Percentiles rank a stretch among this genome's conserved stretches.
Conservation (phyloP, 2,797 vertebrate species). For the Sibirionetta formosa region DNA sequence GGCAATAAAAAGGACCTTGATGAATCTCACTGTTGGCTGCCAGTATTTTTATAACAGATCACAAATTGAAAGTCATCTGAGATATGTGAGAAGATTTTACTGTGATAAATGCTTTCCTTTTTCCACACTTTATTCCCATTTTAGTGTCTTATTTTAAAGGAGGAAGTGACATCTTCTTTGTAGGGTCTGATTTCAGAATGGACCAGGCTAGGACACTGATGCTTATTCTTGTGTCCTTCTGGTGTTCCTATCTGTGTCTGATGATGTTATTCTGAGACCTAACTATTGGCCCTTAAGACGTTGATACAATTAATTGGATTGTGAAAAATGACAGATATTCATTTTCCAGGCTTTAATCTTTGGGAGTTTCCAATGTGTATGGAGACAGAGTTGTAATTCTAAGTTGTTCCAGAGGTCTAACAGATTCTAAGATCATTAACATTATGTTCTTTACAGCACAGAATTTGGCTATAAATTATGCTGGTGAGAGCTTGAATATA, state of each 20-base stretch:
- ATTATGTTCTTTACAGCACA: constrained; percentile 53
- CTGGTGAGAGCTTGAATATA: constrained; percentile 21
- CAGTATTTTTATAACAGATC: neutral
- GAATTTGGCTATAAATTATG: constrained; percentile 58
- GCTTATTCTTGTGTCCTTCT: neutral
- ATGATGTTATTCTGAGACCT: neutral
- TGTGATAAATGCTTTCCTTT: neutral
- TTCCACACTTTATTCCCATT: neutral
- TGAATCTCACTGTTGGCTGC: neutral
- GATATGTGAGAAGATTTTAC: neutral
- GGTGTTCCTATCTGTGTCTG: neutral
- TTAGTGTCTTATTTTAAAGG: neutral
- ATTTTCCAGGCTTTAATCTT: constrained; percentile 63
- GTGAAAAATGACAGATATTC: constrained; percentile 27
- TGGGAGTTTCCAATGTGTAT: constrained; percentile 31
- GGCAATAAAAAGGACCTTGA: neutral
- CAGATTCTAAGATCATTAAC: constrained; percentile 60
- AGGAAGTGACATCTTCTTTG: neutral
- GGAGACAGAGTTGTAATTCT: constrained; percentile 58
- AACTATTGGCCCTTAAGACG: neutral
- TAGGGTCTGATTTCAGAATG: neutral
- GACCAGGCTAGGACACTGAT: neutral
- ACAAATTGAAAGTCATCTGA: neutral
- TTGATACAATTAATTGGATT: constrained; percentile 35
- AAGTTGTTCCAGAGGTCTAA: constrained; percentile 41